Evolutionary conservation across 2,888 invertebrate species (phyloP).

Genomic region (Miltochrista miniata): DNA sequence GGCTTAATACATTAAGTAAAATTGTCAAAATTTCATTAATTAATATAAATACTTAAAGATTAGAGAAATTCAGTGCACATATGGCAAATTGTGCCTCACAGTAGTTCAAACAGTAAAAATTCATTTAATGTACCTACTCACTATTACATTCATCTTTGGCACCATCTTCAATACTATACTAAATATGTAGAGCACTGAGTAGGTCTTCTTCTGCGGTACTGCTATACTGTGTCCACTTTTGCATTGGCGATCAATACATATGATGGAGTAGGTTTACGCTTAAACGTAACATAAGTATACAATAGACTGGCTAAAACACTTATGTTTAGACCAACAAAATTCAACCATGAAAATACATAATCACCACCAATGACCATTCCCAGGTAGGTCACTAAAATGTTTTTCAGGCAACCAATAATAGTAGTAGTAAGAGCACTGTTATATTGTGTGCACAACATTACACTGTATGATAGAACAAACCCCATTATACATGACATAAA

Average conservation of each 20-base stretch:
- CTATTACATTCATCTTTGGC: constrained; percentile 61
- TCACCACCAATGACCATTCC: constrained; percentile 99
- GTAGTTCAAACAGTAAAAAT: constrained; percentile 19
- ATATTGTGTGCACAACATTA: constrained; percentile 96
- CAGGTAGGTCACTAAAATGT: constrained; percentile 97
- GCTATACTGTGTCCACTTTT: constrained; percentile 73
- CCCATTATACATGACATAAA: constrained; percentile 97
- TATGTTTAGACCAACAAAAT: constrained; percentile 98
- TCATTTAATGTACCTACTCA: constrained; percentile 16
- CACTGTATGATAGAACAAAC: constrained; percentile 96
- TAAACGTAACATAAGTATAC: constrained; percentile 94
- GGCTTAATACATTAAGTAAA: no score
- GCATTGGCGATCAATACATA: constrained; percentile 60
- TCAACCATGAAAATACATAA: constrained; percentile 96
- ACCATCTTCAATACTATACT: constrained; percentile 55
- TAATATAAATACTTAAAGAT: constrained; percentile 4
- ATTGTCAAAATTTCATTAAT: background rate
- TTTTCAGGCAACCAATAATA: constrained; percentile 98
- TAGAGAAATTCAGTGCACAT: background rate
- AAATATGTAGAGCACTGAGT: constrained; percentile 46
- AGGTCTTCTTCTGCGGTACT: constrained; percentile 41
- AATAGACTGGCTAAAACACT: constrained; percentile 94
- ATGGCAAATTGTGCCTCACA: background rate
- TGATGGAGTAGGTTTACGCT: constrained; percentile 77
- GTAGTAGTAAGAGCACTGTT: constrained; percentile 99